Evolutionary conservation across 2,888 invertebrate species (phyloP), one percentile per base, ranked within the genome.

Genomic region (Rhorus exstirpatorius): DNA sequence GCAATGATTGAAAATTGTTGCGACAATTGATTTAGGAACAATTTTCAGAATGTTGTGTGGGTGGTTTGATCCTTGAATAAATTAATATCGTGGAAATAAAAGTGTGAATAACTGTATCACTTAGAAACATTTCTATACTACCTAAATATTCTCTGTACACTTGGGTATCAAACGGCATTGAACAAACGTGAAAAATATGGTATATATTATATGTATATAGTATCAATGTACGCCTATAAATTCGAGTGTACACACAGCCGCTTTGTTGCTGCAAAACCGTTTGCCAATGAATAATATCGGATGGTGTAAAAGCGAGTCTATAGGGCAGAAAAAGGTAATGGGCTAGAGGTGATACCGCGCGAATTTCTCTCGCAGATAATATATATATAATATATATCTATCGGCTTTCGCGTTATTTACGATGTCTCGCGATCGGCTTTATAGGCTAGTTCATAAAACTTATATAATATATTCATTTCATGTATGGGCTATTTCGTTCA

Each of bases 401-500:
- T 80, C 70, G 80, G 70, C 63, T 63, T 46, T 10, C 44, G 19
- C 55, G 68, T 80, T 80, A 80, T 80, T 80, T 80, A 80, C 70
- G 80, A 75, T 80, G 80, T 70, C 75, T 70, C 75, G 75, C 75
- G 75, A 70, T 76, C 75, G 53, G 53, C 61, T 68, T 74, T 70
- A 49, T 75, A 75, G 49, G 21, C 26, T 41, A 35, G 63, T 55
- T 65, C 63, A 46, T 80, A 55, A 61, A 80, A 61, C 72, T 51
- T 55, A 55, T 67, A 24, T 41, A n/a, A 67, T 53, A 44, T 38
- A 67, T n/a, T n/a, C n/a, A n/a, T n/a, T 60, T 19, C 41, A 67
- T 31, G 24, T 51, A 68, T 17, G 38, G 41, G 61, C n/a, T n/a
- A n/a, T n/a, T n/a, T n/a, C n/a, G n/a, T n/a, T n/a, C n/a, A n/a